A percentile compares a stretch with the other conserved stretches of the same genome.
Evolutionary conservation across 2,888 invertebrate genomes (phyloP).

Genomic region (Leucozona laternaria): DNA sequence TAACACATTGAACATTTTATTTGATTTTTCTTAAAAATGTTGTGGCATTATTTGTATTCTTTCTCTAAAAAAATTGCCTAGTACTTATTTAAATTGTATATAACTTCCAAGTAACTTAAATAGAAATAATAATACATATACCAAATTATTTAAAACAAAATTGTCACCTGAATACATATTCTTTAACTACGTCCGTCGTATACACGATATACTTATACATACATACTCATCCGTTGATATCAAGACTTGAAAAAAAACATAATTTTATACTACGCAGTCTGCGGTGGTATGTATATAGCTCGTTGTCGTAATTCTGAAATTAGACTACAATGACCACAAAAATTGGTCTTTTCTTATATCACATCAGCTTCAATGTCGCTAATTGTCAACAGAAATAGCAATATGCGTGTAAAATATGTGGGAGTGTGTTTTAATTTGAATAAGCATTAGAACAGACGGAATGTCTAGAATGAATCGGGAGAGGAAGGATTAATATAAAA

Average conservation of each 20-base stretch:
- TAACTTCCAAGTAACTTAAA: too few species aligned
- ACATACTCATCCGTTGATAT: neutral
- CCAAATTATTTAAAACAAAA: neutral
- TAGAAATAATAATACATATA: too few species aligned
- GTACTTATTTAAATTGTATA: too few species aligned
- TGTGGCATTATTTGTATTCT: too few species aligned
- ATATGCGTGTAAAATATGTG: constrained; percentile 50
- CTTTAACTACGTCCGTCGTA: neutral
- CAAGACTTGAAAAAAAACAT: neutral
- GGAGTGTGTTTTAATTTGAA: constrained; percentile 55
- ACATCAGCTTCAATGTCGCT: constrained; percentile 58
- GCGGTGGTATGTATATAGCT: neutral
- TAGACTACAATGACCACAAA: constrained; percentile 12
- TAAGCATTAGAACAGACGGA: constrained; percentile 38
- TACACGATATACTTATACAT: neutral
- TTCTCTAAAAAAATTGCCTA: too few species aligned
- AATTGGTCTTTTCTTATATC: constrained; percentile 50
- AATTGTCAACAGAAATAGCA: constrained; percentile 60
- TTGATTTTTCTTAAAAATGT: too few species aligned
- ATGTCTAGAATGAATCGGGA: constrained; percentile 25
- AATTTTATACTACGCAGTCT: neutral
- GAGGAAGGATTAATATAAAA: constrained; percentile 18
- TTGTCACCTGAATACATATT: neutral
- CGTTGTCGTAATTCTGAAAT: constrained; percentile 5
- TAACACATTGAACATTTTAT: too few species aligned